Conservation (phyloP, 2,797 vertebrate genomes). For the Lycodopsis pacificus region DNA sequence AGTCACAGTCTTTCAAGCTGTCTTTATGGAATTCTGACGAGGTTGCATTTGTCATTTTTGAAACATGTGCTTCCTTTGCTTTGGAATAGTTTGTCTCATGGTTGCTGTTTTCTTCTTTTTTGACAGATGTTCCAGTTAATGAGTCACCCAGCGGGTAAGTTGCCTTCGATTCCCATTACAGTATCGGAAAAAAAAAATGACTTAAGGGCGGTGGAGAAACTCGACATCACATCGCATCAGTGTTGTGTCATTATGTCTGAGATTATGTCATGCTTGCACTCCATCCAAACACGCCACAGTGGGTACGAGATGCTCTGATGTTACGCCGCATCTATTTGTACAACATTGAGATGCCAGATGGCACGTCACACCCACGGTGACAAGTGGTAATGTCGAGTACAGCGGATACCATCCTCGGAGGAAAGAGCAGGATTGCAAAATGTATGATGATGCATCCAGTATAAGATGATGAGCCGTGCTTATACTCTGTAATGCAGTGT, state of each 20-base stretch:
- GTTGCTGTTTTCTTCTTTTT: slow-evolving; percentile 60
- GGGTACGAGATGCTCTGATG: slow-evolving; percentile 26
- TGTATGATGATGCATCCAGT: slow-evolving; percentile 22
- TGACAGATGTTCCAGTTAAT: slow-evolving; percentile 75
- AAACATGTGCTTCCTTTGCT: slow-evolving; percentile 17
- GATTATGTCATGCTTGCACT: slow-evolving; percentile 51
- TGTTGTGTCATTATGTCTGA: slow-evolving; percentile 43
- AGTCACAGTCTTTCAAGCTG: not conserved
- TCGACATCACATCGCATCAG: slow-evolving; percentile 34
- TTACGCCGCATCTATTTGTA: slow-evolving; percentile 27
- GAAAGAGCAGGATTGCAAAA: slow-evolving; percentile 40
- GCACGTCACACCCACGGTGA: slow-evolving; percentile 42
- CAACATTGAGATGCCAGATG: slow-evolving; percentile 54
- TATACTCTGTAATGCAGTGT: not conserved
- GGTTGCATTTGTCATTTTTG: slow-evolving; percentile 10
- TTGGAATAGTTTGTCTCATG: slow-evolving; percentile 51
- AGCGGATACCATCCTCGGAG: slow-evolving; percentile 28
- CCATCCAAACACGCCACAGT: slow-evolving; percentile 32
- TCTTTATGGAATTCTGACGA: not conserved
- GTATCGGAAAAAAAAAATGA: slow-evolving; percentile 20
- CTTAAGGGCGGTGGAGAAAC: slow-evolving; percentile 30
- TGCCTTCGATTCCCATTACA: slow-evolving; percentile 54
- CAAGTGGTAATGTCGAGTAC: slow-evolving; percentile 25
- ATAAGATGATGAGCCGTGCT: slow-evolving; percentile 13
- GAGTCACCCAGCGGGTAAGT: slow-evolving; percentile 77